Conservation (phyloP, 2,888 invertebrate genomes). For the Deilephila porcellus region DNA sequence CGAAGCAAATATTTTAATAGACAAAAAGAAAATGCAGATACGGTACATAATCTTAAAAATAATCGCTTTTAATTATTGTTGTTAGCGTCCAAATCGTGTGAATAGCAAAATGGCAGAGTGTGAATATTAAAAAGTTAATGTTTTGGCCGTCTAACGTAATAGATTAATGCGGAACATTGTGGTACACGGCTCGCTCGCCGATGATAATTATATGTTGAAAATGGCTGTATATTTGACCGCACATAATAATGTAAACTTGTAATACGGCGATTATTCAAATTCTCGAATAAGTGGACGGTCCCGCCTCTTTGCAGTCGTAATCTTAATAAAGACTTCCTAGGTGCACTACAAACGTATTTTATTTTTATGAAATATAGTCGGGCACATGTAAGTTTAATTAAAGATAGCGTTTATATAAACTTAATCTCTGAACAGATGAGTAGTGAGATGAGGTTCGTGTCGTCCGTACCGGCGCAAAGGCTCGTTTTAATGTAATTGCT, state of each 20-base stretch:
- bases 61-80: conserved; percentile 22
- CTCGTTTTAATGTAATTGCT: conserved; percentile 48
- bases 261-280: conserved; percentile 80
- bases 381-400: conserved; percentile 73
- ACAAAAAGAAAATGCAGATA: conserved; percentile 17
- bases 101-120: conserved; percentile 49
- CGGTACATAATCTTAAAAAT: conserved; percentile 4
- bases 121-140: conserved; percentile 48
- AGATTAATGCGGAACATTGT: conserved; percentile 54
- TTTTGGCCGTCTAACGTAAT: conserved; percentile 54
- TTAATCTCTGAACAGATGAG: conserved; percentile 68
- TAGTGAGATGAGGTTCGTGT: conserved; percentile 58
- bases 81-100: conserved; percentile 44
- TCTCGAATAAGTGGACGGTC: conserved; percentile 68
- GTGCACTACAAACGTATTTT: conserved; percentile 69
- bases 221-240: conserved; percentile 61
- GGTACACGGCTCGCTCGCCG: conserved; percentile 46
- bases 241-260: conserved; percentile 68
- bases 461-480: conserved; percentile 42
- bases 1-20: conserved; percentile 12
- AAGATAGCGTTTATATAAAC: conserved; percentile 80
- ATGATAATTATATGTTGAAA: conserved; percentile 60
- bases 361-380: conserved; percentile 72
- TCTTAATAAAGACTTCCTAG: conserved; percentile 84
- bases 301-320: conserved; percentile 82